Conservation (phyloP, 2,113 vertebrate species). For the Puma concolor region DNA sequence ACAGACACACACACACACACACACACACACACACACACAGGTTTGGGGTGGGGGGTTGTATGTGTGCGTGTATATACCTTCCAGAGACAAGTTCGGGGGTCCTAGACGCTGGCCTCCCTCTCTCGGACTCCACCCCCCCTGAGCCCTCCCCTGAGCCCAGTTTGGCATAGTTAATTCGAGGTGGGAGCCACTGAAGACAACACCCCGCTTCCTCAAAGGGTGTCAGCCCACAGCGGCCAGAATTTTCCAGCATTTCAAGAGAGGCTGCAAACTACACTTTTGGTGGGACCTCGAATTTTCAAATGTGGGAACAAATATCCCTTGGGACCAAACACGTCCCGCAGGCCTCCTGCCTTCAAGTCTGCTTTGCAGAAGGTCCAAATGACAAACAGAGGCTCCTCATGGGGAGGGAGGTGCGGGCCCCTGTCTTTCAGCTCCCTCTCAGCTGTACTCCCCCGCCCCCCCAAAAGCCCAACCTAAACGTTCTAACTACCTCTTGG, state of each 20-base stretch:
- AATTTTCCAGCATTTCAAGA: not conserved
- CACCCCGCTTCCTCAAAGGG: accelerated
- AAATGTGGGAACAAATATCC: not conserved
- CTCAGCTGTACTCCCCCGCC: not conserved
- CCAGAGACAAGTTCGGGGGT: not conserved
- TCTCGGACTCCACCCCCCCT: accelerated
- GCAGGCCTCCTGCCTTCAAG: not conserved
- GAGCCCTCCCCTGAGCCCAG: accelerated
- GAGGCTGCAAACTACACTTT: not conserved
- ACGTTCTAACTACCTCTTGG: not conserved
- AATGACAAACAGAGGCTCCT: not conserved
- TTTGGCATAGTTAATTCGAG: too few species aligned
- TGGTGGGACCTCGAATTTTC: not conserved
- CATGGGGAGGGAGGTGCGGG: accelerated
- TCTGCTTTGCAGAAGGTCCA: not conserved
- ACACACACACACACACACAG: accelerated
- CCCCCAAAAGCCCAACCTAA: not conserved
- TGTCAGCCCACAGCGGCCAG: accelerated
- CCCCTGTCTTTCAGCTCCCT: accelerated
- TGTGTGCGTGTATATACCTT: too few species aligned
- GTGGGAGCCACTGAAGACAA: not conserved
- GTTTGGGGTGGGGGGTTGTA: too few species aligned
- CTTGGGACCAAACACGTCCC: not conserved
- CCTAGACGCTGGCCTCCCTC: not conserved
- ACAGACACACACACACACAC: too few species aligned